phyloP scores from a whole-genome alignment of 2,888 invertebrate genomes.

The Acanthopleura granulata region DNA sequence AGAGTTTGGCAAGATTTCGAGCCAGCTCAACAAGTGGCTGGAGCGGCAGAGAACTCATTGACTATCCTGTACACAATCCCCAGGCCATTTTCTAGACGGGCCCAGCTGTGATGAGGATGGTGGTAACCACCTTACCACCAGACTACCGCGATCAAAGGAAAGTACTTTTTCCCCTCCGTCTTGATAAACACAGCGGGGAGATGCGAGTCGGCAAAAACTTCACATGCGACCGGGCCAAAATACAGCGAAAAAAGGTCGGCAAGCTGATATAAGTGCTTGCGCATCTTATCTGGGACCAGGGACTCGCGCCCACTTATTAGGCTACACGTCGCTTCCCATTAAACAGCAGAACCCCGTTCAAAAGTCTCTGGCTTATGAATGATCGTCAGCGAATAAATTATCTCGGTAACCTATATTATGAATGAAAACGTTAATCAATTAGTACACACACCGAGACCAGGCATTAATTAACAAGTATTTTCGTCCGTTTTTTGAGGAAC shows the following conservation, averaged over 20 bases:
- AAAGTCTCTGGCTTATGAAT: neutral
- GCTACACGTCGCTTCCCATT: neutral
- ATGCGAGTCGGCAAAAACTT: neutral
- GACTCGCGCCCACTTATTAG: neutral
- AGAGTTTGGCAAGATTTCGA: no score
- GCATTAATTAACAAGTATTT: no score
- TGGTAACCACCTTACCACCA: neutral
- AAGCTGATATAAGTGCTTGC: neutral
- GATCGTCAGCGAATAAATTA: neutral
- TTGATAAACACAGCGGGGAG: constrained; percentile 1
- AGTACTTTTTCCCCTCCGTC: constrained; percentile 10
- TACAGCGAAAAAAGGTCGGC: neutral
- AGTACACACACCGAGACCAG: neutral
- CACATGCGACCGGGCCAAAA: neutral
- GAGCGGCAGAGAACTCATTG: neutral
- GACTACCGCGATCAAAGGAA: neutral
- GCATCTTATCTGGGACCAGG: neutral
- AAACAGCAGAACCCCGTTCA: neutral
- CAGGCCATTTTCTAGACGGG: neutral
- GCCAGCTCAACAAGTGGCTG: neutral
- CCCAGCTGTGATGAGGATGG: neutral
- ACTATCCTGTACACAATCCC: neutral
- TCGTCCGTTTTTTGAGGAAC: no score
- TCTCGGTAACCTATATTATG: constrained; percentile 1
- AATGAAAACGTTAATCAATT: constrained; percentile 10